Evolutionary conservation across 2,797 vertebrate species (phyloP).

Genomic region (Coregonus ussuriensis): DNA sequence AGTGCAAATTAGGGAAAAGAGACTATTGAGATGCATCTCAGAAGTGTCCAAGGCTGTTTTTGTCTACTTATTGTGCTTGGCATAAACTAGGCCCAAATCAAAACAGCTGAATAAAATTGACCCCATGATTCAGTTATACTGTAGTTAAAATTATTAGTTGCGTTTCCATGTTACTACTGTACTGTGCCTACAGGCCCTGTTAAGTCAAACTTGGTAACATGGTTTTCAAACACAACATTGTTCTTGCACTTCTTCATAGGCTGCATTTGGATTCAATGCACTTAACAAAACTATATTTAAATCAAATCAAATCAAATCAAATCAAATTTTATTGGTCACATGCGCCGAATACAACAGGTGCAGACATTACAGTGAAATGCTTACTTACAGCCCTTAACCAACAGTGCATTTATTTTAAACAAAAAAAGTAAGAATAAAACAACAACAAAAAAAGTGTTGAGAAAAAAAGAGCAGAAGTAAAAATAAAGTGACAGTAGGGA

Average conservation of each 20-base stretch:
- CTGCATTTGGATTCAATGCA: not conserved
- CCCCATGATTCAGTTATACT: slow-evolving; percentile 6
- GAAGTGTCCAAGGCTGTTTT: not conserved
- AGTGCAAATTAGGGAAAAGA: not conserved
- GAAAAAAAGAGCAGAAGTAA: too few species aligned
- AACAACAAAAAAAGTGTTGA: too few species aligned
- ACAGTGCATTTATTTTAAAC: too few species aligned
- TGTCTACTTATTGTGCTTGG: not conserved
- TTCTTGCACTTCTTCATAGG: not conserved
- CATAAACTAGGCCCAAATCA: not conserved
- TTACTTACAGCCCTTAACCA: too few species aligned
- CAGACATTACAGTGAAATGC: too few species aligned
- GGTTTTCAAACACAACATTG: slow-evolving; percentile 39
- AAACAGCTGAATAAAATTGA: not conserved
- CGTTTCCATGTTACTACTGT: not conserved
- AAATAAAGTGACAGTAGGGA: too few species aligned
- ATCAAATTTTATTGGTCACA: too few species aligned
- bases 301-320: too few species aligned
- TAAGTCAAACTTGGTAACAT: slow-evolving; percentile 30
- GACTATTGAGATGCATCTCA: not conserved
- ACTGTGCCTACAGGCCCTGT: slow-evolving; percentile 11
- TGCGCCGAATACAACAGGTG: too few species aligned
- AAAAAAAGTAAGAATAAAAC: too few species aligned
- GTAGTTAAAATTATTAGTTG: slow-evolving; percentile 31
- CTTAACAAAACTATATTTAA: too few species aligned